A percentile compares a stretch with the other conserved stretches of the same genome.
Evolutionary conservation across 2,113 vertebrate species (phyloP).

Genomic region (Rhadina sibilatrix): DNA sequence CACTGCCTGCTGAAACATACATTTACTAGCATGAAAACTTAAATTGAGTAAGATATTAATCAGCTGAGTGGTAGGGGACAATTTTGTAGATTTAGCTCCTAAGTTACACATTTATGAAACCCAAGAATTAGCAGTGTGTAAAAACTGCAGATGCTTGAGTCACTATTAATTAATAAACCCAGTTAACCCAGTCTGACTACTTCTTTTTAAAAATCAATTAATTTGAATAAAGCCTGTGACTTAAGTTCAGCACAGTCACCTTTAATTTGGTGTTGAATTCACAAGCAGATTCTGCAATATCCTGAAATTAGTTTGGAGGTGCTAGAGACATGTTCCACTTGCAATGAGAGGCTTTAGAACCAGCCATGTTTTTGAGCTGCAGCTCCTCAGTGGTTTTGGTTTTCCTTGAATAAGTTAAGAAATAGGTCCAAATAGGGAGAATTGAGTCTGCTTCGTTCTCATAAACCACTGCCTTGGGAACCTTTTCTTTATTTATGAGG

Average conservation of each 20-base stretch:
- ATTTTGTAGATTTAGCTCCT: background rate
- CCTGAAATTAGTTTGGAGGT: background rate
- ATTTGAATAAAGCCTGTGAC: background rate
- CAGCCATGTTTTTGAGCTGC: background rate
- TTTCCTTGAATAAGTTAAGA: background rate
- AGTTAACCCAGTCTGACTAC: background rate
- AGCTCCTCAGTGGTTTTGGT: background rate
- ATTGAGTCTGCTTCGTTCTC: background rate
- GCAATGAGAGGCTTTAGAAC: background rate
- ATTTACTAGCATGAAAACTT: background rate
- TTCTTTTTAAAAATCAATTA: background rate
- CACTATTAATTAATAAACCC: background rate
- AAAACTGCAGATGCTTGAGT: background rate
- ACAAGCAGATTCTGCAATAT: background rate
- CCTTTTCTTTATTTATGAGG: background rate
- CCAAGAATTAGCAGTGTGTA: background rate
- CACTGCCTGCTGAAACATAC: background rate
- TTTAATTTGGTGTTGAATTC: background rate
- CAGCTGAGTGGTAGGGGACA: background rate
- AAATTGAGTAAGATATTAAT: background rate
- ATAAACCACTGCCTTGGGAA: background rate
- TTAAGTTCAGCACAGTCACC: background rate
- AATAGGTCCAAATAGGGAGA: background rate
- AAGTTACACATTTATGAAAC: background rate
- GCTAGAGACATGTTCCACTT: background rate